These are phyloP conservation scores for Lucinisca nassula DNA, from an alignment of 2,888 invertebrate species.

Conservation along the genomic window DNA sequence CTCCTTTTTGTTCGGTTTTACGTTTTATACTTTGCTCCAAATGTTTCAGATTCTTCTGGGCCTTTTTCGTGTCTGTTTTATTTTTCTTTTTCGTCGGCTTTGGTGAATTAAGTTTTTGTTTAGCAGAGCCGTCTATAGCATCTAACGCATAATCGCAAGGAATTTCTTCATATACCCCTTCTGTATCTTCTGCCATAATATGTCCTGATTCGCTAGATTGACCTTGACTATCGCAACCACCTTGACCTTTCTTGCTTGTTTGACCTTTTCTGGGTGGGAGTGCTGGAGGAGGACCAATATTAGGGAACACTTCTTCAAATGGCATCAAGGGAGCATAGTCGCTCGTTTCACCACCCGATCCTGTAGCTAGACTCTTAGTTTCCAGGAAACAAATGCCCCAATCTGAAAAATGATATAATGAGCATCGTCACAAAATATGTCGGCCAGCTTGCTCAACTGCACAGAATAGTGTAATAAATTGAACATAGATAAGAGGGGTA, in stretches of 20 bases:
- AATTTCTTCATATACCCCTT: not conserved
- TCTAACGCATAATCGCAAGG: not conserved
- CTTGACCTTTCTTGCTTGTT: too few relatives aligned
- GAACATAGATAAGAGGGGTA: too few relatives aligned
- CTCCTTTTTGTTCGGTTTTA: not conserved
- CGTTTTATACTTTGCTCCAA: not conserved
- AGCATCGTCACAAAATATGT: too few relatives aligned
- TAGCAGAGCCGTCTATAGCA: not conserved
- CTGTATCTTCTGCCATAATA: not conserved
- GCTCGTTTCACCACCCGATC: not conserved
- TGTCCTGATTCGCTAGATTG: not conserved
- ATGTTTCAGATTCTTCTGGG: not conserved
- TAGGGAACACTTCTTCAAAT: not conserved
- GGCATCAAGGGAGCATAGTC: not conserved
- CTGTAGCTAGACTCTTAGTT: not conserved
- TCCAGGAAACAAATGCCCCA: not conserved
- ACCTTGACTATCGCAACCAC: too few relatives aligned
- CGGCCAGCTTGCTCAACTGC: too few relatives aligned
- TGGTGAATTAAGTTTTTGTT: not conserved
- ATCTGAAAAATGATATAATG: not conserved
- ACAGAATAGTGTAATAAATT: too few relatives aligned
- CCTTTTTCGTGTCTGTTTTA: not conserved
- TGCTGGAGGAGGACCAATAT: not conserved
- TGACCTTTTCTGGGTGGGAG: not conserved
- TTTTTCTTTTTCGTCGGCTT: not conserved